phyloP scores from a whole-genome alignment of 2,113 vertebrate genomes.

The Urocynchramus pylzowi region DNA sequence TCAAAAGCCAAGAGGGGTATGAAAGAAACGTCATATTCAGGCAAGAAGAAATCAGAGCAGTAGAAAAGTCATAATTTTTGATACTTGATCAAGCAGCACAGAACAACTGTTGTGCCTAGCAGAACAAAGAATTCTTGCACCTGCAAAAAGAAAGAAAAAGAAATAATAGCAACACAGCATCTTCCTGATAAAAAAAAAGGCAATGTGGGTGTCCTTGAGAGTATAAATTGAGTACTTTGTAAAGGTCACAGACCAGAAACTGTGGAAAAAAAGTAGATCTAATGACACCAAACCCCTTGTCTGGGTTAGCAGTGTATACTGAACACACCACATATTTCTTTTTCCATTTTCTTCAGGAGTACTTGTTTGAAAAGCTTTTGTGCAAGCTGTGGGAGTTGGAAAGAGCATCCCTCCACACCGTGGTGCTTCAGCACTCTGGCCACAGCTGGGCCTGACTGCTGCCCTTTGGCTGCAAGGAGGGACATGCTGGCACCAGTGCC shows the following conservation, averaged over 20 bases:
- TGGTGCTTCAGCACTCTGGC: fast-evolving
- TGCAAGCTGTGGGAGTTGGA: not conserved
- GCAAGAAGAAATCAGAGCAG: not conserved
- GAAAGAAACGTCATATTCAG: not conserved
- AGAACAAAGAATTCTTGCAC: not conserved
- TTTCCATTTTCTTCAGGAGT: not conserved
- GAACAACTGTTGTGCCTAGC: not conserved
- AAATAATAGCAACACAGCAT: not conserved
- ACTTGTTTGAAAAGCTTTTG: not conserved
- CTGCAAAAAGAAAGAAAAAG: not conserved
- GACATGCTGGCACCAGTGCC: fast-evolving
- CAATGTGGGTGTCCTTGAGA: not conserved
- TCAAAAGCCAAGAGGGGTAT: not conserved
- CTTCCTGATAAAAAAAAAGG: not conserved
- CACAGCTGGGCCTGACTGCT: not conserved
- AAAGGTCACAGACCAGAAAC: not conserved
- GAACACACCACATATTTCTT: not conserved
- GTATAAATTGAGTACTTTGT: not conserved
- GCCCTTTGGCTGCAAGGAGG: not conserved
- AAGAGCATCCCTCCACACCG: fast-evolving
- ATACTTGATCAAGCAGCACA: not conserved
- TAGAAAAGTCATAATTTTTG: not conserved
- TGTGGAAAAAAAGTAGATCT: not conserved
- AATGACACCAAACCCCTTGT: not conserved
- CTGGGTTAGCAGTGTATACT: not conserved